Base-by-base conservation (phyloP, 2,888 invertebrate genomes). In the Furcula furcula region DNA sequence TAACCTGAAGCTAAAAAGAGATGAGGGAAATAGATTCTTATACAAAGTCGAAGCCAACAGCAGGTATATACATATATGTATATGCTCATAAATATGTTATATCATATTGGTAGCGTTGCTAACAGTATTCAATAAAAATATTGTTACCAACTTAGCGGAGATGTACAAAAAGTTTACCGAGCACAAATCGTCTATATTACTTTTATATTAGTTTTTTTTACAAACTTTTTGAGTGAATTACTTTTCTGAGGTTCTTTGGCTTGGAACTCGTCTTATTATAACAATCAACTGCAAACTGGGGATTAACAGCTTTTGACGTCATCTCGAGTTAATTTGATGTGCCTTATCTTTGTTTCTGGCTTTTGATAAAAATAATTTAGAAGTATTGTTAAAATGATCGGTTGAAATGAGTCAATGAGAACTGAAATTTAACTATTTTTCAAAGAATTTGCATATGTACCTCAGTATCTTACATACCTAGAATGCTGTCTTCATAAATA, bases 201-300 rank as follows among this genome's bases (percentile, higher is more conserved):
- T 40, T 45, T 33, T 33, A 22, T 26, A 29, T 33, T 21, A 21
- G 29, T 29, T 21, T 21, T 29, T 29, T 15, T 29, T 12, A 27
- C 20, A 29, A 37, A 37, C 3, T 32, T 36, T 40, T 46, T 31
- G 20, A 26, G 40, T 19, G 29, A 40, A 36, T 23, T 41, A 31
- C 18, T 25, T 9, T 9, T 13, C 9, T 33, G 26, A 12, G 11
- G 19, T 22, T 30, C 26, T 13, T 4, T 11, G 18, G 18, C 34
- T 46, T 34, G 11, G 33, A 46, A 19, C 21, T 34, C 22, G 18
- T 43, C 32, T 46, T 36, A 32, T 31, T 34, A 40, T n/a, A 36
- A 46, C 18, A 34, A 41, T 41, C 29, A 15, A 12, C n/a, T 19
- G 22, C 11, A 25, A 34, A 10, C 34, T 15, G 12, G 4, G 15